Base-by-base conservation (phyloP, 1,140 invertebrate species). In the Drosophila subpulchrella region DNA sequence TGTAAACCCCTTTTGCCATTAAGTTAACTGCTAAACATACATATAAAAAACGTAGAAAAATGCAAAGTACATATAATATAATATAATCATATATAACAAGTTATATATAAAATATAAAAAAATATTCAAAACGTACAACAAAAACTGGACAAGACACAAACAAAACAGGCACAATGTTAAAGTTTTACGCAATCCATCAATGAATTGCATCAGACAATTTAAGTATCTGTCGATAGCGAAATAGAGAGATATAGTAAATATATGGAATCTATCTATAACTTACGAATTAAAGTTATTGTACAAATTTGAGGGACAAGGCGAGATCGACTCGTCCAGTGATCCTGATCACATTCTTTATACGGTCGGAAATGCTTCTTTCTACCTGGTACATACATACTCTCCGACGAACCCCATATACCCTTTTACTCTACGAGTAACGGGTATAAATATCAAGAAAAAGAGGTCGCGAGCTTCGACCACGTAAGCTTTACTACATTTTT, bases 161-260 rank as follows among this genome's bases (percentile, higher is more conserved):
- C 27, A 1, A 30, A 11, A 50, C 51, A 59, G 27, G 5, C 58
- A 20, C 4, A 50, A 41, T 56, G 11, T 6, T 20, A 30, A 50
- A 50, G 27, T 32, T 42, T 24, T 15, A 67, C 56, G 81, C 72
- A 83, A 83, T 32, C 56, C 48, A 75, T 56, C 75, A 76, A 79
- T 76, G 65, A 84, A 83, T 83, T 83, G 44, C 81, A 80, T 83
- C 81, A 83, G 81, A 75, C 81, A 84, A 63, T 79, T 83, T 10
- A 24, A 44, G 10, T 17, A 58, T 6, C 42, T 27, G 24, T 46
- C 41, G 30, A 24, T 58, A 6, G 15, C 11, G 6, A 46, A 20
- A 24, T 20, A 20, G 20, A 20, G 20, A 20, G 20, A 20, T 20
- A 20, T 2, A 20, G 20, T 2, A 20, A 20, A 20, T 20, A 1